Base-by-base conservation (phyloP, 1,140 invertebrate species). In the Holcopasites calliopsidis region DNA sequence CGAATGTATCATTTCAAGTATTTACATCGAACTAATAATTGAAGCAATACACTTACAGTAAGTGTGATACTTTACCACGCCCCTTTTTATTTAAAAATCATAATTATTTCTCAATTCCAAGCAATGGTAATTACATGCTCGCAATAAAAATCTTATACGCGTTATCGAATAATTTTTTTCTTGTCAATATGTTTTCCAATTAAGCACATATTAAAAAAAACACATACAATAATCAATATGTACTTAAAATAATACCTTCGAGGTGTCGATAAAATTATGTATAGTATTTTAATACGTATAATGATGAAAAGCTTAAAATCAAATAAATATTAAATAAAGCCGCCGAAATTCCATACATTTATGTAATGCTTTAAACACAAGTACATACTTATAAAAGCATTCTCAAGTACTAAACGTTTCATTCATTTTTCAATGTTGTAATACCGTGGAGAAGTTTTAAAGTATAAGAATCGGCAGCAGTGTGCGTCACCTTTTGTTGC, bases 381-480 rank as follows among this genome's bases (percentile, higher is more conserved):
- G 16, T 47, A n/a, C n/a, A n/a, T n/a, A n/a, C n/a, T n/a, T n/a
- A n/a, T 18, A 47, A 38, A 38, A 10, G 21, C 10, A 42, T 35
- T 33, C 16, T 60, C 33, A 47, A 60, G 18, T 49, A 35, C 0
- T 38, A 4, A 62, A 62, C 31, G 64, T 69, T n/a, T 26, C 6
- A 35, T 58, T 16, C 6, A 31, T 31, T 33, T 58, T 1, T 5
- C 21, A 11, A 57, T 40, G 21, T 70, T 2, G 3, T 13, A 18
- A 10, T n/a, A 52, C 52, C 44, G 44, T 50, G 26, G 57, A 52
- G 60, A n/a, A n/a, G n/a, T n/a, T n/a, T 42, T 77, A 21, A 44
- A 54, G 35, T 77, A 65, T 38, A 70, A 70, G 78, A 76, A 42
- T 52, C 35, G 58, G 26, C 60, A n/a, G n/a, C n/a, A 77, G 40